Conservation (phyloP, 1,140 invertebrate species). For the Formica selysi region DNA sequence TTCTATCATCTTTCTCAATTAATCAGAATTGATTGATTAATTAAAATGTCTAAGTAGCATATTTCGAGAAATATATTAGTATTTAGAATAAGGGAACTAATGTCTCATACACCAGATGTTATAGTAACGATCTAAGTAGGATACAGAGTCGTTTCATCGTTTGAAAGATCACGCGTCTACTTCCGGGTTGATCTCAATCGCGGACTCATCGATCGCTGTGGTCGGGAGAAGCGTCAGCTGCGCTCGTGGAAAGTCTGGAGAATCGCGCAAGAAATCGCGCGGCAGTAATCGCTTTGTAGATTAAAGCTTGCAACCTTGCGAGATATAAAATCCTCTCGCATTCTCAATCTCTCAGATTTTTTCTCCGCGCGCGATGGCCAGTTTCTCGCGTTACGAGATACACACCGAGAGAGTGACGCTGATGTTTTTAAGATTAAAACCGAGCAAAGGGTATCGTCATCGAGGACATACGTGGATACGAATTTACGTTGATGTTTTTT, state of each 20-base stretch:
- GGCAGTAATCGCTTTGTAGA: slow-evolving; percentile 55
- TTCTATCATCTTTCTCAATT: neutral
- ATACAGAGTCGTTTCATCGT: neutral
- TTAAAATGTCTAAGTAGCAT: slow-evolving; percentile 1
- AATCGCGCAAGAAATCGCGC: slow-evolving; percentile 56
- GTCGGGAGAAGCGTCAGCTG: slow-evolving; percentile 43
- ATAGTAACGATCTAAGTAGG: slow-evolving; percentile 2
- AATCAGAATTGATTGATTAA: neutral
- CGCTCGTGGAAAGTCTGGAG: slow-evolving; percentile 23
- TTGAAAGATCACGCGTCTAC: slow-evolving; percentile 18
- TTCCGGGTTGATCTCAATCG: slow-evolving; percentile 49
- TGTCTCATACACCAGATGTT: slow-evolving; percentile 13
- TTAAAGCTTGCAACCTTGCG: slow-evolving; percentile 41
- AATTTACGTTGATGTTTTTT: neutral
- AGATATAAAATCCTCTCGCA: slow-evolving; percentile 20
- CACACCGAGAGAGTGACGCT: neutral
- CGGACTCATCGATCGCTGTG: slow-evolving; percentile 36
- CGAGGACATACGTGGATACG: neutral
- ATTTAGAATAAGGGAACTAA: neutral
- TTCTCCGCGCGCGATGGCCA: neutral
- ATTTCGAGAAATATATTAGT: neutral
- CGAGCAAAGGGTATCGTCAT: neutral
- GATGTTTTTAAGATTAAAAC: slow-evolving; percentile 7
- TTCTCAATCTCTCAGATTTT: neutral
- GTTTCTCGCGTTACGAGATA: neutral